These are phyloP conservation scores for Platerodrilus igneus DNA, from an alignment of 2,888 invertebrate genomes.

Conservation along the genomic window DNA sequence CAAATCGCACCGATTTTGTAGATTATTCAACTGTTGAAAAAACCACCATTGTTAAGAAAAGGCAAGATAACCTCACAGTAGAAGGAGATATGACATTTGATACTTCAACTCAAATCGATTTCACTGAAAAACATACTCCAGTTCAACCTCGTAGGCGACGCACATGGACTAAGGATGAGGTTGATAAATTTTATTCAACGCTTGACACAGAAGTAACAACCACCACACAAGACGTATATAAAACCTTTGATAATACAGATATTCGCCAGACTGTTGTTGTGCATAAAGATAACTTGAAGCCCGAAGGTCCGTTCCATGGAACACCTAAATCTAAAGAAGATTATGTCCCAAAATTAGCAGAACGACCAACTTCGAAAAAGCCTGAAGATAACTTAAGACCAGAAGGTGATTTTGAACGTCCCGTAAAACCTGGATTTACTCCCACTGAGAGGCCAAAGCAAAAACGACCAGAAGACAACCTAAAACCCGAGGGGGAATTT, in stretches of 20 bases:
- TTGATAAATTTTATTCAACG: constrained; percentile 63
- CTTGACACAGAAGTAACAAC: constrained; percentile 55
- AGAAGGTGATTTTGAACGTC: constrained; percentile 48
- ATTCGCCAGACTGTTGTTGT: constrained; percentile 46
- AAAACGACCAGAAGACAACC: constrained; percentile 44
- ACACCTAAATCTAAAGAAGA: constrained; percentile 48
- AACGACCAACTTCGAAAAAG: constrained; percentile 43
- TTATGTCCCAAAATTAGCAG: constrained; percentile 43
- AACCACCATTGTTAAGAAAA: constrained; percentile 55
- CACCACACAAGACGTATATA: constrained; percentile 65
- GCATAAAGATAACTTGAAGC: constrained; percentile 50
- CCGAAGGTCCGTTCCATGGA: constrained; percentile 52
- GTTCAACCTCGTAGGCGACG: constrained; percentile 58
- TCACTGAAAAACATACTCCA: constrained; percentile 54
- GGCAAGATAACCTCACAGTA: constrained; percentile 62
- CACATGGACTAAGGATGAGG: constrained; percentile 70
- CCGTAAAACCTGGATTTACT: constrained; percentile 38
- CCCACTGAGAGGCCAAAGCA: constrained; percentile 39
- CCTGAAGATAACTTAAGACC: constrained; percentile 49
- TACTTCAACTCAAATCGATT: constrained; percentile 61
- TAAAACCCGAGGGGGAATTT: constrained; percentile 47
- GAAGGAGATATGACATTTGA: constrained; percentile 66
- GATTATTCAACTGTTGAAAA: constrained; percentile 58
- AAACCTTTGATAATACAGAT: constrained; percentile 57
- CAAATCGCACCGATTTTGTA: constrained; percentile 61